Base-by-base conservation (phyloP, 2,113 vertebrate genomes). In the Periophthalmodon schlosseri region DNA sequence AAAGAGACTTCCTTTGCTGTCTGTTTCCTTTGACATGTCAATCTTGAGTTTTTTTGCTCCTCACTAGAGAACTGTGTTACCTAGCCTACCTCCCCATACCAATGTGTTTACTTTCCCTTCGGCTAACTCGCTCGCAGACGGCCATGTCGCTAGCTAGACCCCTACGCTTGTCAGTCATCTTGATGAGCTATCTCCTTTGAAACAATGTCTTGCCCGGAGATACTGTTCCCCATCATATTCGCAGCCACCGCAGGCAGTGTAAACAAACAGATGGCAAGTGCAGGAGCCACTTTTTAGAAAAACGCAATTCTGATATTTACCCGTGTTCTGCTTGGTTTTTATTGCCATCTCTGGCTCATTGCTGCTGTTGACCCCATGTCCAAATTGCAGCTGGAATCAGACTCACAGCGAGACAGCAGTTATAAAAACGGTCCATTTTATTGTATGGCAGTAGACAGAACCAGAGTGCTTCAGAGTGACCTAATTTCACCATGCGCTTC, bases 111-210 rank as follows among this genome's bases (percentile, higher is more conserved):
- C 44, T 73, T 80, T 52, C 67, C 77, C 68, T 80, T 75, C 68
- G 68, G 80, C 64, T 65, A 24, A 23, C 69, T 86, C 52, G 24
- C 9, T 76, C 71, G 78, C 64, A 78, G 77, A 86, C 84, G 84
- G 82, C 21, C 75, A 70, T 84, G 79, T 78, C 81, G 66, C 71
- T 63, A 78, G 76, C 71, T 58, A 81, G 76, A 80, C 75, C 79
- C 71, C 80, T 73, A 84, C 76, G 85, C 77, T 86, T 91, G 88
- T 89, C 88, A 90, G 80, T 90, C 85, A 86, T 87, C 74, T 82
- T 89, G 90, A 91, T 82, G 86, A 87, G 81, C 79, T 88, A 86
- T 88, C 84, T 79, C 36, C 80, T 82, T 82, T 86, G 74, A 81
- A 86, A 79, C 72, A 73, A 61, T 81, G 77, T 84, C 83, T 83